These are phyloP conservation scores for Conger conger DNA, from an alignment of 2,113 vertebrate species.

Conservation along the genomic window DNA sequence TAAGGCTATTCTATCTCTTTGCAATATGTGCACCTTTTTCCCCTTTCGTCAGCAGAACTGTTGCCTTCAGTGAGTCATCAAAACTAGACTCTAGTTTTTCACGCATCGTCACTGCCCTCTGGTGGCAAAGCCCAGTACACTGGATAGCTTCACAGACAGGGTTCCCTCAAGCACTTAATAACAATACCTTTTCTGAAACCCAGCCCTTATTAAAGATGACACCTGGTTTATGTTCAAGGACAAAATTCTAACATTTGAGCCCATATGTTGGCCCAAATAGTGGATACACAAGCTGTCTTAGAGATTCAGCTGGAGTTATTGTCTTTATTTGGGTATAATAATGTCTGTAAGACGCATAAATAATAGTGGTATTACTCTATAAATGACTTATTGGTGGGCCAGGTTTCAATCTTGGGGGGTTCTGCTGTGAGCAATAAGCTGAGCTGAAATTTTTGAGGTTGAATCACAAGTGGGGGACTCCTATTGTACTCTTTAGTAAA, in stretches of 20 bases:
- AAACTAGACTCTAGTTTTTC: slow-evolving; percentile 66
- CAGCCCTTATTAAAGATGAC: background rate
- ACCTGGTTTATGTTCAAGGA: no score
- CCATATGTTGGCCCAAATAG: no score
- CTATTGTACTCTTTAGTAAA: background rate
- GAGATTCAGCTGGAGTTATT: no score
- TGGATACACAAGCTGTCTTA: no score
- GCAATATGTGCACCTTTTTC: background rate
- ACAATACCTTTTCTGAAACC: background rate
- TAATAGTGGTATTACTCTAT: no score
- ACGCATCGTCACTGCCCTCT: slow-evolving; percentile 67
- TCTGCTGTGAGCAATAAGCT: no score
- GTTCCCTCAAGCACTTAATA: background rate
- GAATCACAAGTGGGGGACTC: background rate
- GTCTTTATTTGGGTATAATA: no score
- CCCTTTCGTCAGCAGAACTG: slow-evolving; percentile 54
- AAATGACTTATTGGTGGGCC: no score
- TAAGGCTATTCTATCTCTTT: background rate
- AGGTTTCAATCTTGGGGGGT: no score
- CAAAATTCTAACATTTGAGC: no score
- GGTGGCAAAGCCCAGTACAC: slow-evolving; percentile 54
- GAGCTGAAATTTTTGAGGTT: background rate
- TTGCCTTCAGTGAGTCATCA: slow-evolving; percentile 70
- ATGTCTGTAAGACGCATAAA: no score
- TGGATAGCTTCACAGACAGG: background rate